Percentiles rank a stretch among this genome's conserved stretches.
Evolutionary conservation across 1,140 invertebrate genomes (phyloP).

Genomic region (Alviniconcha marisindica): DNA sequence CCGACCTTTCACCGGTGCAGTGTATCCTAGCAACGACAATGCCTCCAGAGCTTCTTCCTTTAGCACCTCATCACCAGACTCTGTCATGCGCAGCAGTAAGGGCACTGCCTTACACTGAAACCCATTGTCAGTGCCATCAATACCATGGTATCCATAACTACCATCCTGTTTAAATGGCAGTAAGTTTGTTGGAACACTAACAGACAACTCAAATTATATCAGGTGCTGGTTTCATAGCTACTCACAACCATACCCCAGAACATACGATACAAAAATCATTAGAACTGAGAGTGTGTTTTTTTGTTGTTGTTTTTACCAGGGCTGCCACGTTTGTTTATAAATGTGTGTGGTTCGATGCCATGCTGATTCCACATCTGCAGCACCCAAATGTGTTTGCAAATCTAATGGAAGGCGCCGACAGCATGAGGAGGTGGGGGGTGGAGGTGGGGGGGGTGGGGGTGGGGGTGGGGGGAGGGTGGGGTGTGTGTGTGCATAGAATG

Average conservation of each 20-base stretch:
- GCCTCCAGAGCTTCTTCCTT: slow-evolving; percentile 64
- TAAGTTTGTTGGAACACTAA: no score
- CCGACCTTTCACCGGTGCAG: slow-evolving; percentile 82
- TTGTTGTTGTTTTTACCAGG: no score
- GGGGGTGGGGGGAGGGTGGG: no score
- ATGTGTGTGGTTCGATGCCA: no score
- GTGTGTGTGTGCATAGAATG: no score
- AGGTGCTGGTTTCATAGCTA: background rate
- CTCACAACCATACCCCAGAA: background rate
- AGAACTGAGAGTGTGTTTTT: background rate
- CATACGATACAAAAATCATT: background rate
- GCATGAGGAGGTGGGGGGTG: no score
- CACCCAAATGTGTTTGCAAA: no score
- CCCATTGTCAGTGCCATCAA: slow-evolving; percentile 29
- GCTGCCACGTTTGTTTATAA: no score
- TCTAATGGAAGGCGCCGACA: no score
- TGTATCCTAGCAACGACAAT: slow-evolving; percentile 86
- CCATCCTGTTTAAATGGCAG: background rate
- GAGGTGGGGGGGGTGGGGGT: no score
- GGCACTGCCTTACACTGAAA: slow-evolving; percentile 82
- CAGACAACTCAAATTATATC: background rate
- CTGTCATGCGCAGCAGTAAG: slow-evolving; percentile 79
- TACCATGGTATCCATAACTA: background rate
- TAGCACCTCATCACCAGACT: slow-evolving; percentile 54
- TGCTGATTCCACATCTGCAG: no score